phyloP scores from a whole-genome alignment of 2,888 invertebrate genomes.

The Thalpophila matura region DNA sequence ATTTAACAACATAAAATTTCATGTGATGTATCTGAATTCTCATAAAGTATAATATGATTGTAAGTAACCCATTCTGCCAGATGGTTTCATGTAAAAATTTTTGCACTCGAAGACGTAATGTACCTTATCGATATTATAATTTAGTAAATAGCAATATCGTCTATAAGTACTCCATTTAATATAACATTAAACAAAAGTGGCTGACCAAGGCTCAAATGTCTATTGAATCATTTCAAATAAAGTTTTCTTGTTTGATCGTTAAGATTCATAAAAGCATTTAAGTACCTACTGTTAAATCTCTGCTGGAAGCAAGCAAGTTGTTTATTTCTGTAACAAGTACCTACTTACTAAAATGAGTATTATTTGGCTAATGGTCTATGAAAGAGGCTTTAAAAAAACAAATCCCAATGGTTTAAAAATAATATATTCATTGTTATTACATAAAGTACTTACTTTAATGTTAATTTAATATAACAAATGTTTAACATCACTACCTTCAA shows the following conservation, averaged over 20 bases:
- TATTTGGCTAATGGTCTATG: too few relatives aligned
- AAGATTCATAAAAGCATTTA: too few relatives aligned
- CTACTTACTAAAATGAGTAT: too few relatives aligned
- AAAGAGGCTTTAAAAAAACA: slow-evolving; percentile 16
- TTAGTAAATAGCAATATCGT: slow-evolving; percentile 16
- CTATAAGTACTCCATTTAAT: too few relatives aligned
- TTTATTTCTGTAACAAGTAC: too few relatives aligned
- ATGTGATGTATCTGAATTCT: slow-evolving; percentile 31
- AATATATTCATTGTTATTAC: slow-evolving; percentile 18
- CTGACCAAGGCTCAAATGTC: too few relatives aligned
- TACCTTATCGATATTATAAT: slow-evolving; percentile 5
- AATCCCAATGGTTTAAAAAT: slow-evolving; percentile 1
- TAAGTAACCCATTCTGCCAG: slow-evolving; percentile 29
- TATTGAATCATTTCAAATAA: too few relatives aligned
- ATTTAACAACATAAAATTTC: slow-evolving; percentile 27
- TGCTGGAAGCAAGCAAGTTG: too few relatives aligned
- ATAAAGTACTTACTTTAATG: background rate
- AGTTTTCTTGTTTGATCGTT: too few relatives aligned
- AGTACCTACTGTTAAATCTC: too few relatives aligned
- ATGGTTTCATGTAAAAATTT: slow-evolving; percentile 14
- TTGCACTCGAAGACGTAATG: slow-evolving; percentile 9
- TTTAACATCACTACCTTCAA: background rate
- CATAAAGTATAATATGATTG: background rate
- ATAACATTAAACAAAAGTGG: too few relatives aligned
- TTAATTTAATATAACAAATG: background rate